These are phyloP conservation scores for Acanthisitta chloris DNA, from an alignment of 2,113 vertebrate genomes.

Conservation along the genomic window DNA sequence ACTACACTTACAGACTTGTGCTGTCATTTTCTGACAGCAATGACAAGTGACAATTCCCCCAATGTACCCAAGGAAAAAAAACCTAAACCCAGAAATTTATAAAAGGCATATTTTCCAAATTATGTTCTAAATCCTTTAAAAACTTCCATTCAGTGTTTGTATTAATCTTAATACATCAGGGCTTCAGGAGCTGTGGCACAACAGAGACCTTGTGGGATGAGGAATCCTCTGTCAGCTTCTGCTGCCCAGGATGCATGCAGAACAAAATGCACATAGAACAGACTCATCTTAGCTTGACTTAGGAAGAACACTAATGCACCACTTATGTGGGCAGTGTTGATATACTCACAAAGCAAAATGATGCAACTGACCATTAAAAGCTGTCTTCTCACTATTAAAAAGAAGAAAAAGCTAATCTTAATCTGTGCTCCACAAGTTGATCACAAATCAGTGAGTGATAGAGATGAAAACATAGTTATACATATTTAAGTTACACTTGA, in stretches of 20 bases:
- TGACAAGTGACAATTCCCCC: neutral
- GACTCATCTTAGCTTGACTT: neutral
- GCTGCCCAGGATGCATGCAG: neutral
- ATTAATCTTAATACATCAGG: neutral
- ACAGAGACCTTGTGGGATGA: neutral
- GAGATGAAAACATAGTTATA: neutral
- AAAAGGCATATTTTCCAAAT: neutral
- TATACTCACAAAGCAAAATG: neutral
- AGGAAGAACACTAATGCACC: neutral
- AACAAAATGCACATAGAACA: neutral
- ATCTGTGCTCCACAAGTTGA: neutral
- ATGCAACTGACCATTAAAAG: neutral
- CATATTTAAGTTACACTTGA: constrained; percentile 4
- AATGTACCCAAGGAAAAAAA: neutral
- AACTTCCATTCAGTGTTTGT: neutral
- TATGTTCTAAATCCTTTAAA: neutral
- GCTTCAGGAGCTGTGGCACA: neutral
- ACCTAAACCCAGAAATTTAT: neutral
- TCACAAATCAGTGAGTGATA: neutral
- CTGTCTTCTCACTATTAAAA: neutral
- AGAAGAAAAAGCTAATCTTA: neutral
- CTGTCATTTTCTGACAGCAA: neutral
- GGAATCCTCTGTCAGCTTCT: neutral
- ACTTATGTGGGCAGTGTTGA: accelerated
- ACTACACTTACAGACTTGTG: neutral